Evolutionary conservation across 2,797 vertebrate genomes (phyloP), one percentile per base, ranked within the genome.

Genomic region (Scolopax rusticola): DNA sequence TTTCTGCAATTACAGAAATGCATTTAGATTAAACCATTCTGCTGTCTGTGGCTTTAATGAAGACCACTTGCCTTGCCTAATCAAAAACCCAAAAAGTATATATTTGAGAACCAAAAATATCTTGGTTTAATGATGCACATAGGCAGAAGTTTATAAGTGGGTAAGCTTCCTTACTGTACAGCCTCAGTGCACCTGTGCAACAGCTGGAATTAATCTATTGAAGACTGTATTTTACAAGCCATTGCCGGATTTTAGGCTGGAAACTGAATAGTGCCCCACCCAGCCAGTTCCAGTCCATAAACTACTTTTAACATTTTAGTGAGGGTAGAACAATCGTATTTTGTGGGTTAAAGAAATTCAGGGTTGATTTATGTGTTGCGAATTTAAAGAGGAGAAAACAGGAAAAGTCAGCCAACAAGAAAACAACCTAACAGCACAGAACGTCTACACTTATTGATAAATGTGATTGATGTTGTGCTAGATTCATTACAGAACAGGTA

Each of bases 141-240:
- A 77, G 78, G 63, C 93, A 93, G 78, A 87, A 73, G 87, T 95
- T 95, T 93, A 14, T 79, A 87, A 96, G 81, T 84, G 94, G 87
- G 63, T 79, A 76, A 94, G 89, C 38, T 60, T 86, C 54, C 76
- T 64, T 51, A 41, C 82, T 83, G 51, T 65, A 61, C 41, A 89
- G 89, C 87, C 89, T 45, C 64, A 65, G 61, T 97, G 94, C 97
- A 97, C 97, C 97, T 97, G 97, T 95, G 94, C 84, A 70, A 53
- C 94, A 96, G 87, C 96, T 96, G 96, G 64, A 50, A 93, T 95
- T 84, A 78, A 95, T 97, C 89, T 94, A 9, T 3, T 0, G 1
- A 54, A 81, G 73, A 51, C 85, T 87, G n/a, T 89, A 57, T 67
- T 97, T 96, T 92, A 71, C 86, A 96, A 90, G 79, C 70, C 82